phyloP scores from a whole-genome alignment of 2,797 vertebrate species.

The Eptatretus atami region DNA sequence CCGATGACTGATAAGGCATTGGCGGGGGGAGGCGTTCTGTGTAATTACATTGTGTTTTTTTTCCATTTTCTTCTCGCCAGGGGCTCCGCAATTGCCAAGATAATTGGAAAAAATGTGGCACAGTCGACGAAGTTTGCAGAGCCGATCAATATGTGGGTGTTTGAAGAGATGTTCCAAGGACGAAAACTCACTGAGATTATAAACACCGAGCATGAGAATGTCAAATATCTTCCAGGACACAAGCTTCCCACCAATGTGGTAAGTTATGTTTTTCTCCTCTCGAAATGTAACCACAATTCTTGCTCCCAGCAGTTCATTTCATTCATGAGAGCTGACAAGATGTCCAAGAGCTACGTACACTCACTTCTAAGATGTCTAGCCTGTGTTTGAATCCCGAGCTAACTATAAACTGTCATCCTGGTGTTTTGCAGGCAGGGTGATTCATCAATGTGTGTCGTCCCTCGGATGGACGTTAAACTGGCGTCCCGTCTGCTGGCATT shows the following conservation, averaged over 20 bases:
- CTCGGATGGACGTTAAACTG: too few relatives aligned
- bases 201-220: slow-evolving; percentile 66
- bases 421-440: not conserved
- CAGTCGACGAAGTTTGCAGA: slow-evolving; percentile 30
- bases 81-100: slow-evolving; percentile 87
- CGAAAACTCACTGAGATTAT: slow-evolving; percentile 68
- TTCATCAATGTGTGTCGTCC: too few relatives aligned
- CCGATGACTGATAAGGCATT: too few relatives aligned
- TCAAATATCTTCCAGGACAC: slow-evolving; percentile 71
- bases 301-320: too few relatives aligned
- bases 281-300: too few relatives aligned
- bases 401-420: not conserved
- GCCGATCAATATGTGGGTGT: slow-evolving; percentile 74
- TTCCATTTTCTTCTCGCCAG: slow-evolving; percentile 15
- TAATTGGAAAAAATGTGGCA: slow-evolving; percentile 41
- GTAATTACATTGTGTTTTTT: slow-evolving; percentile 4
- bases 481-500: too few relatives aligned
- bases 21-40: too few relatives aligned
- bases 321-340: too few relatives aligned
- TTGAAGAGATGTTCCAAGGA: slow-evolving; percentile 42
- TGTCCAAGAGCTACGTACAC: not conserved
- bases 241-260: slow-evolving; percentile 80
- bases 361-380: not conserved
- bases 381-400: not conserved
- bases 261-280: slow-evolving; percentile 12